Conservation (phyloP, 2,113 vertebrate genomes). For the Corythoichthys haematopterus region DNA sequence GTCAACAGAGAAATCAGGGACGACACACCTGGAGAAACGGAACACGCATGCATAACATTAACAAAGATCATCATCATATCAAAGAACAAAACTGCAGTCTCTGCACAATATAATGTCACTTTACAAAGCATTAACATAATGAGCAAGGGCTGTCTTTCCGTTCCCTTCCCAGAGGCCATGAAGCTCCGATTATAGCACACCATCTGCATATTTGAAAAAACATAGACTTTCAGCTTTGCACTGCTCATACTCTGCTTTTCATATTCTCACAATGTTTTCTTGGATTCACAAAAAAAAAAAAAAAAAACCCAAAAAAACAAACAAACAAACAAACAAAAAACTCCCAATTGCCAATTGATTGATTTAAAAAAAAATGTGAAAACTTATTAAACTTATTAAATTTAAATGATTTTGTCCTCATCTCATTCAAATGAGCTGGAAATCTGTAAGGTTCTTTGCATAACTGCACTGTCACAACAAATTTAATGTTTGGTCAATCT, state of each 20-base stretch:
- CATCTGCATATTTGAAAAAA: slow-evolving; percentile 64
- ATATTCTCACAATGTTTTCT: slow-evolving; percentile 9
- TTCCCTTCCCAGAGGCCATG: slow-evolving; percentile 59
- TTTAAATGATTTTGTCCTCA: no score
- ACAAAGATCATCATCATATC: slow-evolving; percentile 1
- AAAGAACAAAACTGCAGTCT: slow-evolving; percentile 22
- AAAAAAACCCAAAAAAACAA: background rate
- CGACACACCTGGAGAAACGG: slow-evolving; percentile 79
- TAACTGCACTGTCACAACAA: no score
- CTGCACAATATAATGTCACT: slow-evolving; percentile 20
- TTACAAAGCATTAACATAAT: slow-evolving; percentile 38
- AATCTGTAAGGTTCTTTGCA: no score
- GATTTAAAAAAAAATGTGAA: no score
- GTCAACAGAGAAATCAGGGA: slow-evolving; percentile 89
- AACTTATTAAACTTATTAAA: no score
- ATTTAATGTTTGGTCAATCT: no score
- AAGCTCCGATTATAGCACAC: slow-evolving; percentile 59
- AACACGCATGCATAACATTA: slow-evolving; percentile 1
- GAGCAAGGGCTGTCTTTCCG: slow-evolving; percentile 42
- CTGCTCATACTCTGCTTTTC: slow-evolving; percentile 26
- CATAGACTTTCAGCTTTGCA: slow-evolving; percentile 46
- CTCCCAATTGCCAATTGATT: no score
- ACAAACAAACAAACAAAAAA: no score
- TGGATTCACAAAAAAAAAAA: background rate
- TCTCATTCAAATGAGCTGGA: no score